Percentiles rank a stretch among this genome's conserved stretches.
Evolutionary conservation across 92 coral and sea anemone genomes (phyloP).

Genomic region (Phymanthus crucifer): DNA sequence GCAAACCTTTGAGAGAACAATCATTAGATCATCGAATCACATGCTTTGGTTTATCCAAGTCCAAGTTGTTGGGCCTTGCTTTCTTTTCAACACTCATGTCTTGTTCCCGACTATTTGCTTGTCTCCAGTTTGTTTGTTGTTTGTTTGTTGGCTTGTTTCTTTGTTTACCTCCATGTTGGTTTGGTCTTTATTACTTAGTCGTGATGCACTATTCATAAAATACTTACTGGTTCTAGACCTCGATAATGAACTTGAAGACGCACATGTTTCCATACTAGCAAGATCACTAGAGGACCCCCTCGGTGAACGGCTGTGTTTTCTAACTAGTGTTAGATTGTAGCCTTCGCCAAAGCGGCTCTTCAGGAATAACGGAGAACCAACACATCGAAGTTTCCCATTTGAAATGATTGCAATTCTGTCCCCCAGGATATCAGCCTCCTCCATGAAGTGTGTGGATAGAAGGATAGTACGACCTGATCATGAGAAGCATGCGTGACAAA

Average conservation of each 20-base stretch:
- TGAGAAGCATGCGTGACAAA: neutral
- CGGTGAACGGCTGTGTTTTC: slow-evolving; percentile 65
- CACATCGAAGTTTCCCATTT: slow-evolving; percentile 93
- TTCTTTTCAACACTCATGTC: no score
- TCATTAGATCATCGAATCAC: no score
- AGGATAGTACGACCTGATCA: slow-evolving; percentile 85
- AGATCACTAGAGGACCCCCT: slow-evolving; percentile 56
- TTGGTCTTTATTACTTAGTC: neutral
- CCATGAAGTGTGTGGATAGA: slow-evolving; percentile 98
- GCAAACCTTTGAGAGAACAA: neutral
- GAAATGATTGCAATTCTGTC: slow-evolving; percentile 96
- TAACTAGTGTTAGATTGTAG: slow-evolving; percentile 87
- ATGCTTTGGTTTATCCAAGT: no score
- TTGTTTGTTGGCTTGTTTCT: no score
- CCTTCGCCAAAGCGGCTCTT: slow-evolving; percentile 98
- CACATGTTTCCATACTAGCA: slow-evolving; percentile 12
- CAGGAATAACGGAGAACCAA: slow-evolving; percentile 92
- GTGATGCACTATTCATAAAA: no score
- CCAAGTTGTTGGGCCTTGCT: no score
- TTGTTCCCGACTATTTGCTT: no score
- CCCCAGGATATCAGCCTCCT: slow-evolving; percentile 97
- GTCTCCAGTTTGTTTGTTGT: neutral
- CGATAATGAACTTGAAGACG: slow-evolving; percentile 2
- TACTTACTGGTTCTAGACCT: slow-evolving; percentile 8
- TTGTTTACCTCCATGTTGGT: no score